Percentiles rank a stretch among this genome's conserved stretches.
These are phyloP conservation scores for Drosophila anomelani DNA, from an alignment of 2,888 invertebrate genomes.

Conservation along the genomic window DNA sequence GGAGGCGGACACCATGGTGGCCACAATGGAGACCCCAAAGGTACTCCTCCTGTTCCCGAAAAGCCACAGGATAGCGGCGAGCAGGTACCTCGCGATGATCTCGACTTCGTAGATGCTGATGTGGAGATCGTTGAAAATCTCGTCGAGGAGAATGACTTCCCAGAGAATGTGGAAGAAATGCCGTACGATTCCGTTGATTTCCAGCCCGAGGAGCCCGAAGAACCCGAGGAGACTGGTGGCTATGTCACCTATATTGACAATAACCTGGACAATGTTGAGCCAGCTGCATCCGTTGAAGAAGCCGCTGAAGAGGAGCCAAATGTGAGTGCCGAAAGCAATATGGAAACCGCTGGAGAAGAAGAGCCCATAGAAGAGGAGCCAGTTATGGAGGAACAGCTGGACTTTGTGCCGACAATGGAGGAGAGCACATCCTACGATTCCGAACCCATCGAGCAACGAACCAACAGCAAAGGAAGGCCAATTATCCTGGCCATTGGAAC, in stretches of 20 bases:
- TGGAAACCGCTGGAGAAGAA: neutral
- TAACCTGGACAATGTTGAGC: neutral
- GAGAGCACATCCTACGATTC: neutral
- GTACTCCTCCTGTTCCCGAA: neutral
- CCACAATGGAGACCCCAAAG: neutral
- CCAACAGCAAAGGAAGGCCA: conserved; percentile 14
- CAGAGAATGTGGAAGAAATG: conserved; percentile 11
- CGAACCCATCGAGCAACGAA: conserved; percentile 10
- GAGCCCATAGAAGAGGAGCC: conserved; percentile 7
- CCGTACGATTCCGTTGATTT: neutral
- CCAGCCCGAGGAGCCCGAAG: conserved; percentile 5
- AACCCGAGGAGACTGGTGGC: conserved; percentile 8
- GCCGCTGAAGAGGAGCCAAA: conserved; percentile 4
- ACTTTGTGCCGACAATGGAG: neutral
- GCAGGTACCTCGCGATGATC: conserved; percentile 9
- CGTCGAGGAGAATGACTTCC: conserved; percentile 19
- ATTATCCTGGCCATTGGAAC: conserved; percentile 34
- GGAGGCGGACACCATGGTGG: neutral
- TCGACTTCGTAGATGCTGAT: conserved; percentile 18
- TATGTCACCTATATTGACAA: conserved; percentile 19
- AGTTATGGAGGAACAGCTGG: conserved; percentile 14
- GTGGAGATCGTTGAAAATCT: conserved; percentile 27
- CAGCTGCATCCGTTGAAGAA: conserved; percentile 12
- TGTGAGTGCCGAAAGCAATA: neutral
- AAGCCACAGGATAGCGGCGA: neutral